Conservation (phyloP, 2,888 invertebrate species). For the Lathronympha strigana region DNA sequence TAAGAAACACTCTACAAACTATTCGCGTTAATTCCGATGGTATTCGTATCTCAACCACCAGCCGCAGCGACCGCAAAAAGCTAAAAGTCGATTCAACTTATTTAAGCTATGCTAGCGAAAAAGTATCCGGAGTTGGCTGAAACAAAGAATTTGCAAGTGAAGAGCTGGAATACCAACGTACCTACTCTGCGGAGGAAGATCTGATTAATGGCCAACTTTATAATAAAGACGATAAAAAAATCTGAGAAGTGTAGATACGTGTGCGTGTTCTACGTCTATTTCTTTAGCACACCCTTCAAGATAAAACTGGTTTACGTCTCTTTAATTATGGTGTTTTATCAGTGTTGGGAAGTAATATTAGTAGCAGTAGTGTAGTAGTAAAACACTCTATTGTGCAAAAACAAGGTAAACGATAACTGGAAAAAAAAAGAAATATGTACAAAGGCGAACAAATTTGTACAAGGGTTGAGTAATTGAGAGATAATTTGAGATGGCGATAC, state of each 20-base stretch:
- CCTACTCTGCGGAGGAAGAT: conserved; percentile 6
- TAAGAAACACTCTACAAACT: background rate
- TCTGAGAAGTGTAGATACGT: background rate
- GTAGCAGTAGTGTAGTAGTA: no score
- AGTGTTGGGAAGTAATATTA: no score
- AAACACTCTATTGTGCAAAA: no score
- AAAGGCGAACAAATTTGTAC: no score
- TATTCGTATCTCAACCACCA: conserved; percentile 20
- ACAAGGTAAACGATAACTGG: no score
- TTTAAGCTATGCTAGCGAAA: conserved; percentile 24
- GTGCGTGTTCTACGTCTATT: background rate
- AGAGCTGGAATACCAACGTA: background rate
- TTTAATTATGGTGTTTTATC: no score
- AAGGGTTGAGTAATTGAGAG: no score
- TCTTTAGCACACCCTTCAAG: background rate
- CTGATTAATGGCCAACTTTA: conserved; percentile 20
- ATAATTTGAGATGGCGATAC: no score
- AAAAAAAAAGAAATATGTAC: no score
- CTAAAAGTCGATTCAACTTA: conserved; percentile 34
- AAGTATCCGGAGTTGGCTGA: conserved; percentile 11
- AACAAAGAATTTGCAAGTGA: conserved; percentile 28
- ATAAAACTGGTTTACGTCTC: no score
- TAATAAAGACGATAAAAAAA: conserved; percentile 7
- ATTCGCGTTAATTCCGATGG: conserved; percentile 18
- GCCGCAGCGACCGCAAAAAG: conserved; percentile 25